A percentile compares a stretch with the other conserved stretches of the same genome.
Conservation (phyloP, 2,797 vertebrate genomes). For the Orientallactaga sibirica region DNA sequence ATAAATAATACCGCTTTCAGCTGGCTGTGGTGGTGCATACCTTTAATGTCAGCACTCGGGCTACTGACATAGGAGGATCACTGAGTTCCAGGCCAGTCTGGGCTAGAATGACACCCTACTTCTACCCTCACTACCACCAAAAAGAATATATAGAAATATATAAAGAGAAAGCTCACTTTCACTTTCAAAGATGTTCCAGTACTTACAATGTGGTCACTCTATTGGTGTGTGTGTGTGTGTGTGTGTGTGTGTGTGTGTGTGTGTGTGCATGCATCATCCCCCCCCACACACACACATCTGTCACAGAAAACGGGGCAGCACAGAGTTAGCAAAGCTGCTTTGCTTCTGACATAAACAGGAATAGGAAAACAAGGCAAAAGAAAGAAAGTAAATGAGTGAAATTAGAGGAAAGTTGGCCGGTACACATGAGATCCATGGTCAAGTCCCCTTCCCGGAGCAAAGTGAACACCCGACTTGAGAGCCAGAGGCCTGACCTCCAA, state of each 20-base stretch:
- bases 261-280: too few species aligned
- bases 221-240: background rate
- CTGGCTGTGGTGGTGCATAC: too few species aligned
- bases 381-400: background rate
- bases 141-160: too few species aligned
- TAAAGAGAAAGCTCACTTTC: background rate
- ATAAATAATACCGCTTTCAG: too few species aligned
- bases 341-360: conserved; percentile 2
- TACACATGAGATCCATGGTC: background rate
- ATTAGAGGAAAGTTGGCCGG: conserved; percentile 28
- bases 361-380: background rate
- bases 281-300: background rate
- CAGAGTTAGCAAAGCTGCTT: background rate
- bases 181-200: background rate
- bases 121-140: too few species aligned
- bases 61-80: too few species aligned
- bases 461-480: background rate
- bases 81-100: too few species aligned
- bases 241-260: background rate
- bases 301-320: background rate
- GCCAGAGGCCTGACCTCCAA: background rate
- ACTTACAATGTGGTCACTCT: background rate
- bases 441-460: background rate
- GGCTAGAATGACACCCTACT: too few species aligned
- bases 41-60: too few species aligned